Evolutionary conservation across 64 coral and sea anemone genomes (phyloP).

Genomic region (Astreopora myriophthalma): DNA sequence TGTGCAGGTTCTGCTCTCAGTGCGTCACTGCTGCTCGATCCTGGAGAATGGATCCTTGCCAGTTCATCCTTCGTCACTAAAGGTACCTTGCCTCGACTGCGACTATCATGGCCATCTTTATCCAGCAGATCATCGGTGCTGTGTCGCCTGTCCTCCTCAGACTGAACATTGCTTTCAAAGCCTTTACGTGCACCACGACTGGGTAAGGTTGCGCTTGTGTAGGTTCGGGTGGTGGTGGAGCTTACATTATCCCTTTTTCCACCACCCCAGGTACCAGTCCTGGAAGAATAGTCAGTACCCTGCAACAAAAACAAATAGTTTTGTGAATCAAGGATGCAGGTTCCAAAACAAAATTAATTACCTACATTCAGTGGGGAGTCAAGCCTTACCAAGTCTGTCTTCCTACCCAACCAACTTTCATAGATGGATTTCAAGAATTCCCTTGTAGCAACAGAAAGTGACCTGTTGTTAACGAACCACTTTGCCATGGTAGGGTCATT

Average conservation of each 20-base stretch:
- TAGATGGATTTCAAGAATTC: not conserved
- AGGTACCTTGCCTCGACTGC: constrained; percentile 63
- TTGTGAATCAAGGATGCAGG: not conserved
- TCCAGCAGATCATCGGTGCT: constrained; percentile 72
- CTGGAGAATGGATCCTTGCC: constrained; percentile 70
- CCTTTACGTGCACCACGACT: constrained; percentile 4
- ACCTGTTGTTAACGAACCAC: too few species aligned
- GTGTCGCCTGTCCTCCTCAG: constrained; percentile 70
- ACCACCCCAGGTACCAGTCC: constrained; percentile 22
- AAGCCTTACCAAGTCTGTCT: too few species aligned
- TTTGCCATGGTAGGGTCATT: too few species aligned
- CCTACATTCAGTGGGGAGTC: too few species aligned
- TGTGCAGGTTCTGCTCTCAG: not conserved
- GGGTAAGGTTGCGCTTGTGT: constrained; percentile 27
- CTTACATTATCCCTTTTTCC: not conserved
- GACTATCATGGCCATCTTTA: constrained; percentile 57
- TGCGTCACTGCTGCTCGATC: not conserved
- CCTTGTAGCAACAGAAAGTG: too few species aligned
- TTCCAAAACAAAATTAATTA: too few species aligned
- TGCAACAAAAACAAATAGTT: not conserved
- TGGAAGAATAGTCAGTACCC: not conserved
- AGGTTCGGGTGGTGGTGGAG: not conserved
- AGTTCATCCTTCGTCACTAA: constrained; percentile 84
- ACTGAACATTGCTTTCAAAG: not conserved
- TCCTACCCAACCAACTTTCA: too few species aligned